phyloP scores from a whole-genome alignment of 2,797 vertebrate species.

The Nasua narica region DNA sequence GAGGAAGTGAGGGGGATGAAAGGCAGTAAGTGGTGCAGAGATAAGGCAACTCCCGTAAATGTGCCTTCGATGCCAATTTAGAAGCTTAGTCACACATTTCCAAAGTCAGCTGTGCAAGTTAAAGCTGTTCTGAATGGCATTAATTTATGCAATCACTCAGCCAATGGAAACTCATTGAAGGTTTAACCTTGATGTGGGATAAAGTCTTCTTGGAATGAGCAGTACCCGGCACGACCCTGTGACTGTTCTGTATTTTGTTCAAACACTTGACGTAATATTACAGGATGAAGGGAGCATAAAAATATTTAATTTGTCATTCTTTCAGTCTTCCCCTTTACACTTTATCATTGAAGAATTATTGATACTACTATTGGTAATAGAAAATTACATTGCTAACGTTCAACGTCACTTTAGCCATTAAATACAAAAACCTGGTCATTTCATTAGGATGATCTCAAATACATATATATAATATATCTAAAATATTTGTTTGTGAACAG shows the following conservation, averaged over 20 bases:
- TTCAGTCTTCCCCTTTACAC: neutral
- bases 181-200: neutral
- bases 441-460: neutral
- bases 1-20: neutral
- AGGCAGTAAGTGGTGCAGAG: neutral
- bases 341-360: neutral
- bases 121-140: conserved; percentile 25
- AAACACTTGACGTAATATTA: neutral
- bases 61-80: neutral
- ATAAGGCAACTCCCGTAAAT: neutral
- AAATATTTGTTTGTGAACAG: neutral
- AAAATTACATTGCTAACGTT: neutral
- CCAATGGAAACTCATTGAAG: neutral
- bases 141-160: neutral
- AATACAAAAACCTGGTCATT: neutral
- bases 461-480: neutral
- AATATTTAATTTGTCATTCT: neutral
- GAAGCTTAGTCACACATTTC: conserved; percentile 28
- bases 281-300: neutral
- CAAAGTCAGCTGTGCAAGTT: conserved; percentile 61
- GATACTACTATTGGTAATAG: no score
- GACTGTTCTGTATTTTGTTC: neutral
- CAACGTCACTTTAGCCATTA: neutral
- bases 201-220: neutral
- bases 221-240: neutral